A percentile compares a stretch with the other conserved stretches of the same genome.
Evolutionary conservation across 1,140 invertebrate genomes (phyloP).

Genomic region (Aricia agestis): DNA sequence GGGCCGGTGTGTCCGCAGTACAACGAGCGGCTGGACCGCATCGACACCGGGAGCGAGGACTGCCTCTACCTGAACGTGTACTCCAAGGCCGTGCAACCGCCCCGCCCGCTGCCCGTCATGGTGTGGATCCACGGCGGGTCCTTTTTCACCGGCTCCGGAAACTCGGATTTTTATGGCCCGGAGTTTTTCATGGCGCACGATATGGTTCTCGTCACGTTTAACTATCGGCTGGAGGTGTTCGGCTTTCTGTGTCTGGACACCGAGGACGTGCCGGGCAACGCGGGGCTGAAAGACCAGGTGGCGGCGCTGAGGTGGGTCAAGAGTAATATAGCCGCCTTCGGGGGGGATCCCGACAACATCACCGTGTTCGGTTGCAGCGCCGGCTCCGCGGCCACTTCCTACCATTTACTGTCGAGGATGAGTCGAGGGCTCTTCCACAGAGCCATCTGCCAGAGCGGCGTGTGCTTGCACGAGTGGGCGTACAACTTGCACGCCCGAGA

Average conservation of each 20-base stretch:
- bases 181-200: slow-evolving; percentile 80
- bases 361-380: slow-evolving; percentile 84
- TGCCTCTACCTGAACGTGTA: slow-evolving; percentile 87
- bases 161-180: slow-evolving; percentile 77
- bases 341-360: slow-evolving; percentile 76
- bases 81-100: slow-evolving; percentile 58
- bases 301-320: slow-evolving; percentile 79
- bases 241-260: slow-evolving; percentile 75
- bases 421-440: slow-evolving; percentile 68
- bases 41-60: slow-evolving; percentile 77
- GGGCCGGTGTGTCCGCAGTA: slow-evolving; percentile 73
- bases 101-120: slow-evolving; percentile 79
- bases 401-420: slow-evolving; percentile 81
- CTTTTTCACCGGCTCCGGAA: slow-evolving; percentile 79
- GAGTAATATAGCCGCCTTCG: slow-evolving; percentile 78
- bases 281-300: slow-evolving; percentile 83
- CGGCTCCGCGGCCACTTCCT: slow-evolving; percentile 78
- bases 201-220: slow-evolving; percentile 80
- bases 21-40: slow-evolving; percentile 49
- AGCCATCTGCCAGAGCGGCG: slow-evolving; percentile 71
- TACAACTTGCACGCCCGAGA: slow-evolving; percentile 46
- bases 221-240: slow-evolving; percentile 79
- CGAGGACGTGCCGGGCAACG: slow-evolving; percentile 80
- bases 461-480: slow-evolving; percentile 65
- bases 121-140: slow-evolving; percentile 86